Evolutionary conservation across 1,140 invertebrate species (phyloP), one percentile per base, ranked within the genome.

Genomic region (Solenopsis fugax): DNA sequence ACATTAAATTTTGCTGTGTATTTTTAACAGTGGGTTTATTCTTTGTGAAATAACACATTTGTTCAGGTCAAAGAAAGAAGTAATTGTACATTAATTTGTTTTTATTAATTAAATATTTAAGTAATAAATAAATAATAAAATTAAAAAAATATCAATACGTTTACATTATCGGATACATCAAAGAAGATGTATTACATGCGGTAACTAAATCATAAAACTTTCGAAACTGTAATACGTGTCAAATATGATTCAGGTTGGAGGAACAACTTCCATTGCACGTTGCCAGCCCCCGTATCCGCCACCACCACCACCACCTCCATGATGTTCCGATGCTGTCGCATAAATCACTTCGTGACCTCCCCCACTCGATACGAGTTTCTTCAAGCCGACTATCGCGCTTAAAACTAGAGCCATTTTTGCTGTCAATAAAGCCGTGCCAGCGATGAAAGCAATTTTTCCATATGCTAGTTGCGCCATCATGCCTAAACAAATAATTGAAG

Each of bases 351-450:
- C 95, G 34, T 96, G 94, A 75, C 96, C 96, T 77, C 96, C 96
- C 45, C 94, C 95, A 76, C 95, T 93, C 4, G 95, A 95, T 5
- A 95, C 95, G 71, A 95, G 95, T 92, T 97, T 97, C 93, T 97
- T 97, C 91, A 97, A 89, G 77, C 96, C 96, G 86, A 96, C 96
- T 90, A 97, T 95, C 3, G 96, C 95, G 3, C 97, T 96, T n/a
- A 97, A 92, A 62, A 97, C 94, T 12, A 97, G 92, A 0, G 97
- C 97, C 56, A 97, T 96, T 92, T 97, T 97, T 1, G 97, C 96
- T 34, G 97, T 96, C 7, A 97, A 94, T 50, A 97, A 94, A 12
- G 97, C 97, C 2, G 96, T 96, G 29, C 97, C 97, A 18, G 97
- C 96, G 52, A 97, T 93, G 69, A 97, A 95, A 10, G 96, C 96